Percentiles rank a stretch among this genome's conserved stretches.
Conservation (phyloP, 2,888 invertebrate species). For the Teleogryllus oceanicus region DNA sequence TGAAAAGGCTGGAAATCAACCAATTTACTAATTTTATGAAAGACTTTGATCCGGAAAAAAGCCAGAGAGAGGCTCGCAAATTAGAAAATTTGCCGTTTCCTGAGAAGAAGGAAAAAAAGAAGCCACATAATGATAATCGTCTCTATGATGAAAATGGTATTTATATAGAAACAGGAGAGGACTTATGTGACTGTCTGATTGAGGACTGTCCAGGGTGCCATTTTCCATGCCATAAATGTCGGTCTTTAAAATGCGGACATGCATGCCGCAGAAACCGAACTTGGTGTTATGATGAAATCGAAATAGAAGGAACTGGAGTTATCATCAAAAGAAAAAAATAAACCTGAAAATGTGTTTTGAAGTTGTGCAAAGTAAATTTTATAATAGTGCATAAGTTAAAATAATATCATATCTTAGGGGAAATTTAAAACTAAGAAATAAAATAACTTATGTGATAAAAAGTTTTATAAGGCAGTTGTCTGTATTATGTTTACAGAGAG, state of each 20-base stretch:
- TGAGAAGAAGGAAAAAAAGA: background rate
- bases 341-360: background rate
- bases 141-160: constrained; percentile 70
- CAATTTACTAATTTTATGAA: background rate
- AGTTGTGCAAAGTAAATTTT: too few relatives aligned
- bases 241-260: constrained; percentile 71
- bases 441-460: too few relatives aligned
- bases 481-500: too few relatives aligned
- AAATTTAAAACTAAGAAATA: too few relatives aligned
- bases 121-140: constrained; percentile 48
- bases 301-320: background rate
- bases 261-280: constrained; percentile 54
- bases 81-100: background rate
- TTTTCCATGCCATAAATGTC: constrained; percentile 71
- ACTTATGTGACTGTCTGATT: constrained; percentile 82
- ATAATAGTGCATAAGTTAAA: too few relatives aligned
- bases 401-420: too few relatives aligned
- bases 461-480: too few relatives aligned
- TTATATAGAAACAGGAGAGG: constrained; percentile 47
- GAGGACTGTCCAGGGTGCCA: constrained; percentile 78
- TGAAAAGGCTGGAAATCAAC: background rate
- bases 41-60: background rate
- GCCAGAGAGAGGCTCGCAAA: background rate
- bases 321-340: background rate
- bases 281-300: background rate